phyloP scores from a whole-genome alignment of 2,888 invertebrate genomes.

The Cheilosia scutellata region DNA sequence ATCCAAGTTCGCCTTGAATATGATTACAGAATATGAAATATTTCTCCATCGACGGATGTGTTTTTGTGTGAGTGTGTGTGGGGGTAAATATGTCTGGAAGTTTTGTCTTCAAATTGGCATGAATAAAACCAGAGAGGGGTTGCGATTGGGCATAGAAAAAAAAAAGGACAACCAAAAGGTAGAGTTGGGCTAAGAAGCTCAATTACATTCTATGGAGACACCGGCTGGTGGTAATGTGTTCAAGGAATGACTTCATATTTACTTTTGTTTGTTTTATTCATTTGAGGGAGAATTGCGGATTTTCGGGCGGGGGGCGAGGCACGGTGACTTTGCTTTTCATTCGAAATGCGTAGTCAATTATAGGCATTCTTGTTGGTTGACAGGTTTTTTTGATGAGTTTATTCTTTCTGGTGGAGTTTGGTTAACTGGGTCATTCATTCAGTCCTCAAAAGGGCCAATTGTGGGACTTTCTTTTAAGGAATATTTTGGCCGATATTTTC shows the following conservation, averaged over 20 bases:
- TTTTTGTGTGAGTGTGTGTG: background rate
- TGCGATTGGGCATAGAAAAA: background rate
- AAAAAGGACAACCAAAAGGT: conserved; percentile 21
- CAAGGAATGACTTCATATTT: conserved; percentile 66
- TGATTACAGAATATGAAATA: conserved; percentile 60
- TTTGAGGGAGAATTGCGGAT: background rate
- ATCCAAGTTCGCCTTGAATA: conserved; percentile 54
- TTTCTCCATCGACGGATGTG: background rate
- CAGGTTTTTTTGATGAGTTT: conserved; percentile 19
- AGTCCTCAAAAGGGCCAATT: background rate
- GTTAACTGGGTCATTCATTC: background rate
- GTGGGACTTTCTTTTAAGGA: background rate
- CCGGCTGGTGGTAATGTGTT: conserved; percentile 66
- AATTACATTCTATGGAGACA: conserved; percentile 44
- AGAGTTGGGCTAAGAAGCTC: conserved; percentile 20
- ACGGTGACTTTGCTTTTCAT: background rate
- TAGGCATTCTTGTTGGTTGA: conserved; percentile 26
- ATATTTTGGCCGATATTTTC: background rate
- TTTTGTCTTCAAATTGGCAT: conserved; percentile 46
- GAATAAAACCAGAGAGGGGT: conserved; percentile 20
- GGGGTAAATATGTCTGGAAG: conserved; percentile 1
- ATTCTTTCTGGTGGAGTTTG: background rate
- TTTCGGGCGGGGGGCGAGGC: background rate
- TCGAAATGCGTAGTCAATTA: conserved; percentile 50
- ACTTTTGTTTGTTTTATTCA: conserved; percentile 53